These are phyloP conservation scores for Enteromius argenteus DNA, from an alignment of 2,797 vertebrate genomes.

Conservation along the genomic window DNA sequence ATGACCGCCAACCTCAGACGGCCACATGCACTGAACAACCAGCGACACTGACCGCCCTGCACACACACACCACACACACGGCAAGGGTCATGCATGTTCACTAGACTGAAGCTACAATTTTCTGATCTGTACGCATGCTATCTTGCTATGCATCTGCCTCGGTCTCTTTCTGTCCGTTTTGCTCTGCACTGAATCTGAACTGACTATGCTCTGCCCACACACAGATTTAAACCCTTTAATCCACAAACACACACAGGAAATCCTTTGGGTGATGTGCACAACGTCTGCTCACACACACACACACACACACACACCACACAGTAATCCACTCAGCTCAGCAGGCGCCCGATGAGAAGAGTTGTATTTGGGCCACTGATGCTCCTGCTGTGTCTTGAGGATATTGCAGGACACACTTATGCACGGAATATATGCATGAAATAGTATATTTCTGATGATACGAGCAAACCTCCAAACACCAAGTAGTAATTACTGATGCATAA, in stretches of 20 bases:
- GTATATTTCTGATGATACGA: neutral
- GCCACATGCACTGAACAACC: conserved; percentile 78
- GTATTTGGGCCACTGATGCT: conserved; percentile 46
- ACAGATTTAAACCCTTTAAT: conserved; percentile 77
- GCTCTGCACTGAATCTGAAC: conserved; percentile 21
- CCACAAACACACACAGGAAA: conserved; percentile 64
- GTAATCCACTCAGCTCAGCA: conserved; percentile 45
- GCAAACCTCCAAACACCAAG: neutral
- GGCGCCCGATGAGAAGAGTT: conserved; percentile 4
- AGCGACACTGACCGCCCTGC: conserved; percentile 78
- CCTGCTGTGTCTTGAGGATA: neutral
- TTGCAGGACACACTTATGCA: neutral
- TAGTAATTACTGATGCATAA: neutral
- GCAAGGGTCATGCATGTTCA: conserved; percentile 77
- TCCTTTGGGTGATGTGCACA: conserved; percentile 44
- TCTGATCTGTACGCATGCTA: neutral
- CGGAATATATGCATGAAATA: neutral
- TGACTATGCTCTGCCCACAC: conserved; percentile 34
- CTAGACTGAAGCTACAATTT: neutral
- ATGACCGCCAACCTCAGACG: conserved; percentile 76
- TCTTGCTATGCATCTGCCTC: neutral
- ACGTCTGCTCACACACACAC: conserved; percentile 17
- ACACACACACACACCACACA: conserved; percentile 7
- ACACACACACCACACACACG: conserved; percentile 75
- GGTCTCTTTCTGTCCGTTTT: neutral